These are phyloP conservation scores for Cyclophora albipunctata DNA, from an alignment of 2,888 invertebrate genomes.

Conservation along the genomic window DNA sequence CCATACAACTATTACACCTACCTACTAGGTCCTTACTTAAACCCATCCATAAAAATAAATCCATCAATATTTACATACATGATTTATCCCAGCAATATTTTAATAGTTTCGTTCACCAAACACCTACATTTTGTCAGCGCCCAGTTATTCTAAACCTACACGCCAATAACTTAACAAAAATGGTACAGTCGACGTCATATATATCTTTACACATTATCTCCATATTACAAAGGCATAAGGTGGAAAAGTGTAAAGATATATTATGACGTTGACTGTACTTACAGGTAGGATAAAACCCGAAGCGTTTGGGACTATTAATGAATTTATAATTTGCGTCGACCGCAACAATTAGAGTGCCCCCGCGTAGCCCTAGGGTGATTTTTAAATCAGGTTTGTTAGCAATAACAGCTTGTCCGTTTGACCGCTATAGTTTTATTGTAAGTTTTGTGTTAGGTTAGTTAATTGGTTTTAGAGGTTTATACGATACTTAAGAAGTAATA, in stretches of 20 bases:
- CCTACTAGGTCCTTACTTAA: neutral
- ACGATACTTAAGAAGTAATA: too few species aligned
- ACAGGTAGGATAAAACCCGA: conserved; percentile 21
- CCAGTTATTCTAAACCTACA: conserved; percentile 3
- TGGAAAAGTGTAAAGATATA: too few species aligned
- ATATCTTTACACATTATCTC: neutral
- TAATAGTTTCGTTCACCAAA: conserved; percentile 3
- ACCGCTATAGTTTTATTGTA: conserved; percentile 33
- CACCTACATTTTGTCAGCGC: conserved; percentile 2
- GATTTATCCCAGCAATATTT: conserved; percentile 4
- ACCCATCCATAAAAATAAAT: conserved; percentile 5
- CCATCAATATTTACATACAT: conserved; percentile 1
- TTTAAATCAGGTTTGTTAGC: conserved; percentile 41
- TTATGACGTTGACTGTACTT: too few species aligned
- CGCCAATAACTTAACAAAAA: conserved; percentile 2
- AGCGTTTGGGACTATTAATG: conserved; percentile 46
- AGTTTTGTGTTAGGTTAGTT: neutral
- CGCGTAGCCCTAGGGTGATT: conserved; percentile 46
- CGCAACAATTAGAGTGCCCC: conserved; percentile 46
- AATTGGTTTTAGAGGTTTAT: too few species aligned
- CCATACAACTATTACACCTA: too few species aligned
- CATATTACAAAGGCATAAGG: too few species aligned
- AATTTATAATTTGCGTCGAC: conserved; percentile 62
- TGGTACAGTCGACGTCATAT: too few species aligned
- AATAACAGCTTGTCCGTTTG: conserved; percentile 28